Base-by-base conservation (phyloP, 1,140 invertebrate genomes). In the Drosophila sp. region DNA sequence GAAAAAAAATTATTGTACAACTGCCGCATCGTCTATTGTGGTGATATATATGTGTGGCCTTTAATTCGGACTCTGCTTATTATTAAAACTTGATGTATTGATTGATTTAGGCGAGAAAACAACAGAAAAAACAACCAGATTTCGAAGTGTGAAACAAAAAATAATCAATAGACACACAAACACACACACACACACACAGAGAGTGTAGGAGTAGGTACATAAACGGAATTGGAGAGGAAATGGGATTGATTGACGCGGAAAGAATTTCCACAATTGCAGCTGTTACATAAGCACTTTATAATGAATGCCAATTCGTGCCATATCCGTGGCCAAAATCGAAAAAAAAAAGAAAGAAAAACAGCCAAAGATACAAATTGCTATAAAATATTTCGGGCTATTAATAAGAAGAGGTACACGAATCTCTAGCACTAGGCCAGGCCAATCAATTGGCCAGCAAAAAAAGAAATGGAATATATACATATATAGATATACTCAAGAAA, bases 311-410 rank as follows among this genome's bases (percentile, higher is more conserved):
- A 79, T 71, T 74, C 80, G 67, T 71, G 71, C 64, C 76, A 79
- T 77, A 80, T 87, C 83, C 79, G 82, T 83, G 79, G 75, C 83
- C 83, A 86, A 63, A 76, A 85, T 84, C 81, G 81, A 17, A 71
- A 80, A 84, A 79, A 17, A 44, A 44, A 44, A 44, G 17, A 44
- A 44, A 44, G 11, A 44, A 44, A 50, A 50, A 27, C 25, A 83
- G 75, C 83, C 82, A 87, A 76, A 87, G 82, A 86, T 86, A 79
- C 79, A 87, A 86, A 86, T 86, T 84, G 76, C 79, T 69, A 82
- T 83, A 79, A 86, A 86, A 86, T 87, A 83, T 89, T 89, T 73
- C 8, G 67, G 25, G 84, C 83, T 83, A 86, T 86, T 86, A 86
- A 89, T 86, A 86, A 89, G 76, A 86, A 27, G 23, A 27, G 79